Evolutionary conservation across 2,797 vertebrate species (phyloP), one percentile per base, ranked within the genome.

Genomic region (Bradypus variegatus): DNA sequence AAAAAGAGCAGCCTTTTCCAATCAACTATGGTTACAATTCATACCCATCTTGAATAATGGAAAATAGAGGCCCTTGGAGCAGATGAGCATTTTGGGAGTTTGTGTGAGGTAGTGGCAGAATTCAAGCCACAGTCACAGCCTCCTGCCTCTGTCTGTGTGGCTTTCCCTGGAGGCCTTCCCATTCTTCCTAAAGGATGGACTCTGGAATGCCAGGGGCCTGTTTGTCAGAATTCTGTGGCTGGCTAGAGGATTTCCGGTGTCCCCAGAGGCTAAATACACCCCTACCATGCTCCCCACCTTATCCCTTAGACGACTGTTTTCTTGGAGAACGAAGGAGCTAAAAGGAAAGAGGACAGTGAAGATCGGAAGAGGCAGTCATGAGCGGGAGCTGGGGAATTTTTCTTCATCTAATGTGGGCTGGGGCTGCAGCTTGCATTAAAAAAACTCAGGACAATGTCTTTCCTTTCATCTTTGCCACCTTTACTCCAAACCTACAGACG

Each of bases 381-480:
- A n/a, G 12, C 6, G 19, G 50, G 29, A 78, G 62, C 18, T 55
- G 48, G 53, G 41, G 88, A 19, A 11, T 31, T 11, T 55, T 78
- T 65, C 72, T 41, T 77, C 10, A 31, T 45, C 41, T 8, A 3
- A 6, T 19, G 15, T 31, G 77, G 48, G 31, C 75, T 27, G 36
- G 11, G 23, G 62, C 73, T 86, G 33, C n/a, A 64, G 58, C 36
- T 72, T 48, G n/a, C 19, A n/a, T 70, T 70, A 72, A 72, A 60
- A n/a, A 53, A n/a, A 0, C 29, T 55, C 38, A 38, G 11, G 14
- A 70, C 6, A 88, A 91, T 79, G 60, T 79, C n/a, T 48, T 93
- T 86, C 89, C 80, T 93, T 90, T 89, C 79, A 75, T 87, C 58
- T 88, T 64, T 67, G 72, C 8, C 53, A 55, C 72, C 64, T 70